These are phyloP conservation scores for Rhysida immarginata DNA, from an alignment of 1,140 invertebrate species.

Conservation along the genomic window DNA sequence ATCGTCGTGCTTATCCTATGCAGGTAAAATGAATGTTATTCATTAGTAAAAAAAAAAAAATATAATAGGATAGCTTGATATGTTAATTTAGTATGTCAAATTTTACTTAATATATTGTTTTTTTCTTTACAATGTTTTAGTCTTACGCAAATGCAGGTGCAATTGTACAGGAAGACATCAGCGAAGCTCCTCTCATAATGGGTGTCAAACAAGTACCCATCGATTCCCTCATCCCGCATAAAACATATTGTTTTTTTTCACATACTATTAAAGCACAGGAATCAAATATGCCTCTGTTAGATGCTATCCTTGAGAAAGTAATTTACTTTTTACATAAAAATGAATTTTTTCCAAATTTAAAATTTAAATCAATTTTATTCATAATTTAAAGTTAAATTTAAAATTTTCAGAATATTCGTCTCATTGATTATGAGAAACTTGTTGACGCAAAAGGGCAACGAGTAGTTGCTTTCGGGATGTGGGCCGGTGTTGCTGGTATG, in stretches of 20 bases:
- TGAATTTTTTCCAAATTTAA: background rate
- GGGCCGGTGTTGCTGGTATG: conserved; percentile 96
- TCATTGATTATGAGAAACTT: conserved; percentile 96
- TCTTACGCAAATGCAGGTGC: conserved; percentile 79
- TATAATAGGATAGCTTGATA: too few species aligned
- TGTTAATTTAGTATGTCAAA: background rate
- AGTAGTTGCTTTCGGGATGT: conserved; percentile 96
- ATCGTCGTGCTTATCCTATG: conserved; percentile 91
- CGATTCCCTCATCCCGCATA: conserved; percentile 80
- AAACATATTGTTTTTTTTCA: conserved; percentile 97
- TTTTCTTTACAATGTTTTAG: conserved; percentile 28
- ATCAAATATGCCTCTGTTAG: conserved; percentile 91
- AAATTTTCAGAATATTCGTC: conserved; percentile 61
- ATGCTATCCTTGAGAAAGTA: conserved; percentile 85
- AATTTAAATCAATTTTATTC: background rate
- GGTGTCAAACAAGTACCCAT: conserved; percentile 96
- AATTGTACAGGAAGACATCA: conserved; percentile 87
- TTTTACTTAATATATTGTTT: background rate
- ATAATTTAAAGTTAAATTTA: too few species aligned
- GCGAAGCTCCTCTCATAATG: conserved; percentile 85
- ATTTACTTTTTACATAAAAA: conserved; percentile 1
- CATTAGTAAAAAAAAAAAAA: conserved; percentile 8
- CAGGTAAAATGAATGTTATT: too few species aligned
- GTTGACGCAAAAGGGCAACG: conserved; percentile 74
- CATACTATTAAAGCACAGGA: conserved; percentile 99